Conservation (phyloP, 1,140 invertebrate species). For the Bombus sylvicola region DNA sequence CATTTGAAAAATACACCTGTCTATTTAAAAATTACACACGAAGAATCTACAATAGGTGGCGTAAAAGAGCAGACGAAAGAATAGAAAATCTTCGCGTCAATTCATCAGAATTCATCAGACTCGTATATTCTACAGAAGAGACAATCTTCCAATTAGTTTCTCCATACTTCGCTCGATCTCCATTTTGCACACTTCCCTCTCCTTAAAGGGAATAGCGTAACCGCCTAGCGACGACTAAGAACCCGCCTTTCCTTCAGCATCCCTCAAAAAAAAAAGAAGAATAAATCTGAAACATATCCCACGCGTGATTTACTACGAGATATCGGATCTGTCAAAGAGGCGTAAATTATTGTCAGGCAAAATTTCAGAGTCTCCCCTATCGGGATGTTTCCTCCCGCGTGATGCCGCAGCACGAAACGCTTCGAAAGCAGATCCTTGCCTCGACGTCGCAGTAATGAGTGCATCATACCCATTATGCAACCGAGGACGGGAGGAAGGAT, state of each 20-base stretch:
- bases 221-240: not conserved
- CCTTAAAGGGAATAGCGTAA: not conserved
- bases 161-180: not conserved
- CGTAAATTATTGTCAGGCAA: not conserved
- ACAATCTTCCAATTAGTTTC: constrained; percentile 2
- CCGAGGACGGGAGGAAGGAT: constrained; percentile 14
- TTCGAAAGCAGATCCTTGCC: constrained; percentile 37
- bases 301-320: not conserved
- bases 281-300: not conserved
- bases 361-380: not conserved
- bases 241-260: not conserved
- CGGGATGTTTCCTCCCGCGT: not conserved
- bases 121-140: not conserved
- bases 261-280: not conserved
- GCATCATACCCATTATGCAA: constrained; percentile 59
- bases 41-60: not conserved
- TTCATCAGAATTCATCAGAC: too few species aligned
- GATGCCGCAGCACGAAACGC: not conserved
- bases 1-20: too few species aligned
- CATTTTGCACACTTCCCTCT: not conserved
- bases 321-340: not conserved
- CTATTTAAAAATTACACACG: not conserved
- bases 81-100: not conserved
- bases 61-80: not conserved
- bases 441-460: constrained; percentile 48